Conservation (phyloP, 1,140 invertebrate species). For the Augochlora pura region DNA sequence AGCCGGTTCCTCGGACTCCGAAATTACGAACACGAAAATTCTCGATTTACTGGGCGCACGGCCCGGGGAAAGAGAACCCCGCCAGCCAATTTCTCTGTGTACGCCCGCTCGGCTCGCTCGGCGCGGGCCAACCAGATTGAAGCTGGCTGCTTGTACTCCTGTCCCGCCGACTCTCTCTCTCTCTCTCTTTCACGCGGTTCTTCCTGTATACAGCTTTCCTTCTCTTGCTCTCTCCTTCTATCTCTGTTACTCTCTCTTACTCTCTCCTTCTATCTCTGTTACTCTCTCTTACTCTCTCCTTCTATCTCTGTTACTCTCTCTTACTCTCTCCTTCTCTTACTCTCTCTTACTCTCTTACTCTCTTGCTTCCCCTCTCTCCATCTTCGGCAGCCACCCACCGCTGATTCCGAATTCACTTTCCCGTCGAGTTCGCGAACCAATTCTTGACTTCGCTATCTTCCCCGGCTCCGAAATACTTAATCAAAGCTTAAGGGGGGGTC, state of each 20-base stretch:
- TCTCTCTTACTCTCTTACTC: neutral
- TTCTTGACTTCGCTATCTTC: conserved; percentile 26
- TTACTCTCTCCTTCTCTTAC: too few relatives aligned
- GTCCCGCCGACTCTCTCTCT: conserved; percentile 23
- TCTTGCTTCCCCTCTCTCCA: conserved; percentile 3
- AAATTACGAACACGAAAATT: conserved; percentile 17
- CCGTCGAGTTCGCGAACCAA: conserved; percentile 35
- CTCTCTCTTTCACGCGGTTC: neutral
- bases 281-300: conserved; percentile 6
- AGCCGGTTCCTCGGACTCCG: neutral
- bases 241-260: too few relatives aligned
- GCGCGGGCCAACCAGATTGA: conserved; percentile 19
- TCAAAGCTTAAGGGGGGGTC: conserved; percentile 35
- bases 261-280: too few relatives aligned
- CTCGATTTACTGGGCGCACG: neutral
- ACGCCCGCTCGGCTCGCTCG: conserved; percentile 13
- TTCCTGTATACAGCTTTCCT: too few relatives aligned
- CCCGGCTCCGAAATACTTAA: conserved; percentile 46
- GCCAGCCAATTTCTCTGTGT: conserved; percentile 44
- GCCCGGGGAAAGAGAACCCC: conserved; percentile 9
- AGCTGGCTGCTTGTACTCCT: conserved; percentile 4
- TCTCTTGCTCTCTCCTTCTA: too few relatives aligned
- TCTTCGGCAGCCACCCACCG: neutral
- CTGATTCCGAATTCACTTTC: conserved; percentile 39
- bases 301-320: neutral